Evolutionary conservation across 2,888 invertebrate species (phyloP), one percentile per base, ranked within the genome.

Genomic region (Drosophila crucigera): DNA sequence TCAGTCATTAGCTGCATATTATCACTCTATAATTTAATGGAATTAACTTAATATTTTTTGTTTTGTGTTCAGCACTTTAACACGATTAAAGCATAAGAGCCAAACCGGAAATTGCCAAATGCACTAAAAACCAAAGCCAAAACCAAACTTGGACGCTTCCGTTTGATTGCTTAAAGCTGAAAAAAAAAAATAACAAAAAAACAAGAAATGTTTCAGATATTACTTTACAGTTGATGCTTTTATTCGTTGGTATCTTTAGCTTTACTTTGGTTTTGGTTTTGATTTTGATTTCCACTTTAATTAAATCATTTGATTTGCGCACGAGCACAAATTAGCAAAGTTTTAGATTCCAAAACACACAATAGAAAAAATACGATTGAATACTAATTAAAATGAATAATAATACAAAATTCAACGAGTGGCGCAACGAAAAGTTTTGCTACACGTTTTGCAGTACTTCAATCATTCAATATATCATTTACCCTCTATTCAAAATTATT

Each of bases 41-140:
- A 37, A 30, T 56, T 33, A 16, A 59, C 50, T 25, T 14, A 54
- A 55, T 55, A 35, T 47, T 75, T 43, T n/a, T 25, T 9, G 31
- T 9, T 31, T 31, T 31, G 2, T 62, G 33, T 19, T 43, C 52
- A 25, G 47, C 41, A 39, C 22, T 55, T 47, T 54, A 54, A 33
- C 9, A n/a, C 25, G 3, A 31, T 14, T 19, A 62, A 41, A 50
- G 16, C 33, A 5, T 33, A 49, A 43, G 47, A 50, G 47, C 33
- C 16, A 73, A 89, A 81, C 88, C 73, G 90, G 84, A 84, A 84
- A 89, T 89, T 84, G 54, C 56, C 59, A 52, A 81, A 84, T 71
- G 56, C 64, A 68, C 65, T 60, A 69, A 66, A 66, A 28, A 41
- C n/a, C 49, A 60, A 63, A 68, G 59, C 58, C 43, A 68, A 49